Percentiles rank a stretch among this genome's conserved stretches.
Evolutionary conservation across 2,113 vertebrate genomes (phyloP).

Genomic region (Myrmophylax atrothorax): DNA sequence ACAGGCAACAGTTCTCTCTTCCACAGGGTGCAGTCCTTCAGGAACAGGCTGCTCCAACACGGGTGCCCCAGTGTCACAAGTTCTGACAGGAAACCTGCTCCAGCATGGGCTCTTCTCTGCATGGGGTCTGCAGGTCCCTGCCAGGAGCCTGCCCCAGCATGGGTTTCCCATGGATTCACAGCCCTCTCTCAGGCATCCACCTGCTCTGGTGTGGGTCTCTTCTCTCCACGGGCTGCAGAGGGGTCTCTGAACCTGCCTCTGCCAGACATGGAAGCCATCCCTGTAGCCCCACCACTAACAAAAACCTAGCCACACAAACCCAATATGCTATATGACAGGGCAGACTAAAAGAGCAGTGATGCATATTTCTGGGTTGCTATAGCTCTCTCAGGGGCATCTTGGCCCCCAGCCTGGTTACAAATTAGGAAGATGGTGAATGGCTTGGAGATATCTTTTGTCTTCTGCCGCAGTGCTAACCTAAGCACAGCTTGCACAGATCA

Average conservation of each 20-base stretch:
- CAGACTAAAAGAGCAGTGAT: not conserved
- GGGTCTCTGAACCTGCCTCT: not conserved
- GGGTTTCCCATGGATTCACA: not conserved
- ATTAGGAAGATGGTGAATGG: not conserved
- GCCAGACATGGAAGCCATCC: not conserved
- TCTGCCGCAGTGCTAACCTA: not conserved
- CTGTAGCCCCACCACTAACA: not conserved
- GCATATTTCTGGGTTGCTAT: not conserved
- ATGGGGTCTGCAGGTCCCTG: not conserved
- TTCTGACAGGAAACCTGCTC: not conserved
- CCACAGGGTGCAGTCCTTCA: not conserved
- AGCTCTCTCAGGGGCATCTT: not conserved
- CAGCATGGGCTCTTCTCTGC: not conserved
- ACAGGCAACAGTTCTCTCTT: not conserved
- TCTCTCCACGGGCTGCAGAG: not conserved
- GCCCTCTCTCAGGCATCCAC: not conserved
- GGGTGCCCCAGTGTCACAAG: not conserved
- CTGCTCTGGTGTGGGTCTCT: not conserved
- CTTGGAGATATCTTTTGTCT: not conserved
- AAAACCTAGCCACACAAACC: not conserved
- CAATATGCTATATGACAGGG: not conserved
- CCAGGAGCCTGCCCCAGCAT: not conserved
- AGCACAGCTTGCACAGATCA: not conserved
- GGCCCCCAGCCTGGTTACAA: not conserved
- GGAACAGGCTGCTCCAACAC: not conserved